phyloP scores from a whole-genome alignment of 1,140 invertebrate genomes.

The Eupristina koningsbergeri region DNA sequence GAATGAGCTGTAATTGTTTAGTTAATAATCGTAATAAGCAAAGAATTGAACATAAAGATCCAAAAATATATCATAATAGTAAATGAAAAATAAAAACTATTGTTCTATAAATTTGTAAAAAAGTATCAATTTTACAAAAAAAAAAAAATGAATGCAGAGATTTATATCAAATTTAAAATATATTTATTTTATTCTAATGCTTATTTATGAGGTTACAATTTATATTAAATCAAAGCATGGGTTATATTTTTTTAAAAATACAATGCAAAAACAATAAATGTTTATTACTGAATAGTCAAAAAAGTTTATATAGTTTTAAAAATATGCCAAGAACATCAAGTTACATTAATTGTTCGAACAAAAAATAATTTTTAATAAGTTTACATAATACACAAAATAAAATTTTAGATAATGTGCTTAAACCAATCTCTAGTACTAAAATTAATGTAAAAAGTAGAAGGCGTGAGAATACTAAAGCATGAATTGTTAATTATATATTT shows the following conservation, averaged over 20 bases:
- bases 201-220: constrained; percentile 9
- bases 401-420: background rate
- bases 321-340: background rate
- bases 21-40: constrained; percentile 31
- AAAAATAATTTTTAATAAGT: background rate
- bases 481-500: background rate
- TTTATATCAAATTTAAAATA: background rate
- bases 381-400: background rate
- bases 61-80: constrained; percentile 25
- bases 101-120: constrained; percentile 9
- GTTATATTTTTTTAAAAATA: background rate
- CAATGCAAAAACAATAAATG: background rate
- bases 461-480: background rate
- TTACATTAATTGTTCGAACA: constrained; percentile 15
- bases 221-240: background rate
- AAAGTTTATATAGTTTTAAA: constrained; percentile 1
- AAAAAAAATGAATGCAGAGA: background rate
- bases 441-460: background rate
- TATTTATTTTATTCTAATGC: constrained; percentile 13
- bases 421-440: background rate
- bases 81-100: constrained; percentile 3
- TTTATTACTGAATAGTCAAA: background rate
- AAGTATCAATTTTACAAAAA: background rate
- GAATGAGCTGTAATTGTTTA: constrained; percentile 35
- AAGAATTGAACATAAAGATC: constrained; percentile 16